Evolutionary conservation across 2,888 invertebrate species (phyloP).

Genomic region (Pollenia labialis): DNA sequence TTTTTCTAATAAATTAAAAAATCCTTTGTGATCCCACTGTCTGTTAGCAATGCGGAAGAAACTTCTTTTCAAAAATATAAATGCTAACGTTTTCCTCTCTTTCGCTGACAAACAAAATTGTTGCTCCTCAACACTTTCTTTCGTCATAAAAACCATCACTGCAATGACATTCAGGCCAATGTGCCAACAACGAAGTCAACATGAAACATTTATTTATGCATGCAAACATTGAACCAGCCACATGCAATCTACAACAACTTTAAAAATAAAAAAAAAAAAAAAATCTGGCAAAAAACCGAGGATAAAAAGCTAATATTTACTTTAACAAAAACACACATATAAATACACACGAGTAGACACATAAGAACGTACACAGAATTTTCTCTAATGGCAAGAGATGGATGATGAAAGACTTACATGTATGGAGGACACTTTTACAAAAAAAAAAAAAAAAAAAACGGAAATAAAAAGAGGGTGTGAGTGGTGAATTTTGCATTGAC

Average conservation of each 20-base stretch:
- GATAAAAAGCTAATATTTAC: constrained; percentile 72
- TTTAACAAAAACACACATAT: constrained; percentile 41
- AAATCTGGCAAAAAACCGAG: constrained; percentile 53
- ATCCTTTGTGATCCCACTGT: constrained; percentile 40
- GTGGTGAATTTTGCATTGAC: constrained; percentile 77
- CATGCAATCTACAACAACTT: constrained; percentile 56
- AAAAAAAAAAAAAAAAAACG: background rate
- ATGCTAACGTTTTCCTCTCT: background rate
- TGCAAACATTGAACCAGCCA: constrained; percentile 68
- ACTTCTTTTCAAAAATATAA: constrained; percentile 2
- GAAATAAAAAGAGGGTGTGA: background rate
- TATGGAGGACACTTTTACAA: constrained; percentile 40
- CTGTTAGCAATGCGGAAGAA: constrained; percentile 68
- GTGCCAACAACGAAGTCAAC: constrained; percentile 69
- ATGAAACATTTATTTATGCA: constrained; percentile 69
- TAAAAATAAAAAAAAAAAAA: constrained; percentile 4
- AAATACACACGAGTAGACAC: constrained; percentile 9
- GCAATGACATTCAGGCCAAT: constrained; percentile 71
- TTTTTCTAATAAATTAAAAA: too few species aligned
- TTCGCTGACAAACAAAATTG: background rate
- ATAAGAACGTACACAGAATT: background rate
- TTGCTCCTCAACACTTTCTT: constrained; percentile 12
- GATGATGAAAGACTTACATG: constrained; percentile 28
- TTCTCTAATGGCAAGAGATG: constrained; percentile 17
- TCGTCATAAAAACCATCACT: constrained; percentile 48